Conservation (phyloP, 2,797 vertebrate genomes). For the Discoglossus pictus region DNA sequence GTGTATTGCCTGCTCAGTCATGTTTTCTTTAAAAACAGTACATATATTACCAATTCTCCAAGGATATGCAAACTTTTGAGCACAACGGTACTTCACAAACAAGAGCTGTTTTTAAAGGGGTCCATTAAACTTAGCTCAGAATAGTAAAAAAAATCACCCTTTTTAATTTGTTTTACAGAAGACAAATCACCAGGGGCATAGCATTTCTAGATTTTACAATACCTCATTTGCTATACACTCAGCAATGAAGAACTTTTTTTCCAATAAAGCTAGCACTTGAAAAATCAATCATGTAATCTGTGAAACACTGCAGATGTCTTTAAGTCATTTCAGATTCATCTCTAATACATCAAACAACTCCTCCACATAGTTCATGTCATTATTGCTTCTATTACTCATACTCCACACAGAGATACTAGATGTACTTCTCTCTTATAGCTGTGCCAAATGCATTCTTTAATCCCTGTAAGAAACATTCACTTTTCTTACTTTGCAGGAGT, state of each 20-base stretch:
- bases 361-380: constrained; percentile 4
- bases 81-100: too few relatives aligned
- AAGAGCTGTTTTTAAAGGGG: too few relatives aligned
- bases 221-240: constrained; percentile 8
- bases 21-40: too few relatives aligned
- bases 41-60: too few relatives aligned
- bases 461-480: constrained; percentile 3
- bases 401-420: constrained; percentile 6
- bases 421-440: neutral
- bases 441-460: constrained; percentile 35
- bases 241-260: constrained; percentile 19
- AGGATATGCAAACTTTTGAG: too few relatives aligned
- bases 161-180: constrained; percentile 9
- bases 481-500: neutral
- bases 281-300: constrained; percentile 40
- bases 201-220: constrained; percentile 23
- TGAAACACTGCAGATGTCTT: constrained; percentile 39
- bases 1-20: too few relatives aligned
- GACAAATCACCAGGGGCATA: constrained; percentile 23
- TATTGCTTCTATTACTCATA: constrained; percentile 41
- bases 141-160: neutral
- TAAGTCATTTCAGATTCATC: constrained; percentile 17
- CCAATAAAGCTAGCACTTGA: constrained; percentile 22
- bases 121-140: too few relatives aligned
- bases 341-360: constrained; percentile 50